Evolutionary conservation across 2,888 invertebrate genomes (phyloP).

Genomic region (Pasiphila rectangulata): DNA sequence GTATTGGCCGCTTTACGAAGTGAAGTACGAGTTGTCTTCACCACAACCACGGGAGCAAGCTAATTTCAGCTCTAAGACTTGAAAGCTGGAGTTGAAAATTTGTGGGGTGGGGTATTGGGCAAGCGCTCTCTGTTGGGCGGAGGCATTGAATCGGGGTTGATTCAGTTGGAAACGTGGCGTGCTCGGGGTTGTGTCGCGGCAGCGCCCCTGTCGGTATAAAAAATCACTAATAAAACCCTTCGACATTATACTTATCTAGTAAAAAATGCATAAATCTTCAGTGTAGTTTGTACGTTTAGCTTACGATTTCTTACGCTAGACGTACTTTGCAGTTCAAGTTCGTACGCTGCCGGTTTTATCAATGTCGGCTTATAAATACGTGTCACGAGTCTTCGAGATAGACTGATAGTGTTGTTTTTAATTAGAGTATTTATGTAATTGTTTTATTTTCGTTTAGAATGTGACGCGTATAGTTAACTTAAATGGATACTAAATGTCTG

Average conservation of each 20-base stretch:
- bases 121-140: conserved; percentile 80
- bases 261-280: conserved; percentile 50
- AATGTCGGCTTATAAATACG: conserved; percentile 56
- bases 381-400: conserved; percentile 50
- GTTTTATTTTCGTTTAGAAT: conserved; percentile 15
- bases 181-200: conserved; percentile 65
- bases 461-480: conserved; percentile 48
- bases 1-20: conserved; percentile 76
- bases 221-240: conserved; percentile 65
- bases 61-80: conserved; percentile 45
- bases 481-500: conserved; percentile 68
- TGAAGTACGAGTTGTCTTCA: conserved; percentile 74
- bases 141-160: conserved; percentile 75
- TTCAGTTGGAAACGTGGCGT: conserved; percentile 76
- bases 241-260: conserved; percentile 62
- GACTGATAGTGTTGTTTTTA: conserved; percentile 43
- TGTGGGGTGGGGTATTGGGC: conserved; percentile 51
- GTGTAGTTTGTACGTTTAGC: conserved; percentile 36
- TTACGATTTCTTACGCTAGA: conserved; percentile 7
- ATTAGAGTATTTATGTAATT: conserved; percentile 25
- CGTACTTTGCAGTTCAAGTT: conserved; percentile 12
- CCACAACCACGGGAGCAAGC: conserved; percentile 44
- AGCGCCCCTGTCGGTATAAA: conserved; percentile 58
- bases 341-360: conserved; percentile 14
- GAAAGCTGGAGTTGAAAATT: conserved; percentile 41